Percentiles rank a stretch among this genome's conserved stretches.
Evolutionary conservation across 2,113 vertebrate genomes (phyloP).

Genomic region (Pogonocichla stellata): DNA sequence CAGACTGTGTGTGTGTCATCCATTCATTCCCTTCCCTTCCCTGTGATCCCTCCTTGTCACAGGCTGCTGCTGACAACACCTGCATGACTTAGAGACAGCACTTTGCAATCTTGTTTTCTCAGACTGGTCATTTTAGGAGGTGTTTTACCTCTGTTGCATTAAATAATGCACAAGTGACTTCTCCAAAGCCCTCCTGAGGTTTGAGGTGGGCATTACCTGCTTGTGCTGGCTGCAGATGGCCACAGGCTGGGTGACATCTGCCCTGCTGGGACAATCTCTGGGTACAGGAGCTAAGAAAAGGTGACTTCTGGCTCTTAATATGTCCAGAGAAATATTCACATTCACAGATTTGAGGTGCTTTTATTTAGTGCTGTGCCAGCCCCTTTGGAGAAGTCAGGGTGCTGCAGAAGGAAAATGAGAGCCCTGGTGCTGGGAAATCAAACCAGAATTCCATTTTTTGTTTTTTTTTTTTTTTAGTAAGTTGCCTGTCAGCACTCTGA

Average conservation of each 20-base stretch:
- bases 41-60: not conserved
- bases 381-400: no score
- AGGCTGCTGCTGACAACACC: not conserved
- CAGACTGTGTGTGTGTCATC: not conserved
- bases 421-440: no score
- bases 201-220: fast-evolving
- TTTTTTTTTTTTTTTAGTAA: not conserved
- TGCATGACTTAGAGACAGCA: fast-evolving
- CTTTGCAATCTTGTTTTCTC: not conserved
- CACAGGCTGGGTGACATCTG: no score
- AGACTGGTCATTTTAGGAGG: not conserved
- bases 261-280: not conserved
- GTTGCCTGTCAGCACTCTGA: not conserved
- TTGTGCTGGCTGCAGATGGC: not conserved
- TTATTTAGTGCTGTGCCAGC: no score
- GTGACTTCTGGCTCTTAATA: no score
- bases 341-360: no score
- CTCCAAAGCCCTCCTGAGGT: not conserved
- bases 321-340: no score
- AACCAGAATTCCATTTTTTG: no score
- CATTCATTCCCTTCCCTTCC: fast-evolving
- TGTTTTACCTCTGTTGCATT: not conserved
- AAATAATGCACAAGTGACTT: not conserved
- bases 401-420: no score
- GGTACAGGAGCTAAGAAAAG: no score